Evolutionary conservation across 2,113 vertebrate genomes (phyloP).

Genomic region (Microcebus tavaratra): DNA sequence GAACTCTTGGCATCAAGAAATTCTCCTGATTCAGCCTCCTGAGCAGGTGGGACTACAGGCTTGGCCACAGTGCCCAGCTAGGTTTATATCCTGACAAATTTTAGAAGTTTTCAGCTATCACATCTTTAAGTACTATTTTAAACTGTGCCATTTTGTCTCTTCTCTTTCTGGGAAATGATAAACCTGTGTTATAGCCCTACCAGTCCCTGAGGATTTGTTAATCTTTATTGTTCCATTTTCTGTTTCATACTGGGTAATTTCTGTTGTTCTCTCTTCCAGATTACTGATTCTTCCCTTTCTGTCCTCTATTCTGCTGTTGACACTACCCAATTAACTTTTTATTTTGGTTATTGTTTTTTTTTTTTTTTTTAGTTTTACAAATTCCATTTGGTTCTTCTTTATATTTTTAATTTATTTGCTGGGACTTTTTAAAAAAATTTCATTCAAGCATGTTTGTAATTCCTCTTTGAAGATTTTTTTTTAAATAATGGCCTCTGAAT

Average conservation of each 20-base stretch:
- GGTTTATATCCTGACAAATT: background rate
- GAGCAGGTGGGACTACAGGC: background rate
- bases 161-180: background rate
- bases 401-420: background rate
- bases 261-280: too few relatives aligned
- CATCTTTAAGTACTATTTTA: background rate
- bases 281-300: background rate
- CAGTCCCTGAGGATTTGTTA: background rate
- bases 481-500: background rate
- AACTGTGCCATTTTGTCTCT: background rate
- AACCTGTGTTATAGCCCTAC: background rate
- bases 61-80: background rate
- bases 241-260: background rate
- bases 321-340: background rate
- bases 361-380: background rate
- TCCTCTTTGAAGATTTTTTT: background rate
- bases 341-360: background rate
- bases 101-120: background rate
- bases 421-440: background rate
- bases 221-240: background rate
- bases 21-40: background rate
- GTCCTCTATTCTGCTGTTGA: background rate
- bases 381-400: background rate
- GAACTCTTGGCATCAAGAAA: background rate
- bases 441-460: background rate